Conservation (phyloP, 2,797 vertebrate species). For the Sebastes itinus region DNA sequence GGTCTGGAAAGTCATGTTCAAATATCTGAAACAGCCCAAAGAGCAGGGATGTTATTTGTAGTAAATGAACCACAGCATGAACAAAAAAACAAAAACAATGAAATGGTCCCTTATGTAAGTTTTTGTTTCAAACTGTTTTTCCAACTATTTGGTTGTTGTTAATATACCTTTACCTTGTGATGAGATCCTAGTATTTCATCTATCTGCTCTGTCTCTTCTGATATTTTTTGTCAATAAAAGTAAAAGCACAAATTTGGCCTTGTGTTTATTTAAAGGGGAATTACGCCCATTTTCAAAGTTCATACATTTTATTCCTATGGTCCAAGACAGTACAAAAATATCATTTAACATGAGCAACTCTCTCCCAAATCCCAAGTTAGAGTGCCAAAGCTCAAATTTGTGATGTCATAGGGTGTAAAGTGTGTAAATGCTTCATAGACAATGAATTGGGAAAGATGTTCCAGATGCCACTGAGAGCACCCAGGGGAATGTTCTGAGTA, state of each 20-base stretch:
- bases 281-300: too few relatives aligned
- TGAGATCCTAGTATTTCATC: not conserved
- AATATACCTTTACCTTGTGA: not conserved
- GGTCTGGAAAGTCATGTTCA: not conserved
- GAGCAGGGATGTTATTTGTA: not conserved
- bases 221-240: slow-evolving; percentile 82
- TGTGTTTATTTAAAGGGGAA: not conserved
- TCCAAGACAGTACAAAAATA: too few relatives aligned
- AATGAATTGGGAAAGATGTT: too few relatives aligned
- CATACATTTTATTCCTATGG: too few relatives aligned
- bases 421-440: too few relatives aligned
- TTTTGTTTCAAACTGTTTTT: not conserved
- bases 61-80: not conserved
- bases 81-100: not conserved
- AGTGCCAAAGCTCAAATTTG: too few relatives aligned
- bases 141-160: not conserved
- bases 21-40: not conserved
- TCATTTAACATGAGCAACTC: too few relatives aligned
- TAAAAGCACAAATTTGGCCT: slow-evolving; percentile 13
- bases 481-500: too few relatives aligned
- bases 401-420: too few relatives aligned
- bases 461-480: too few relatives aligned
- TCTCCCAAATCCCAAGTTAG: too few relatives aligned
- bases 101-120: not conserved
- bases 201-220: too few relatives aligned